Evolutionary conservation across 2,113 vertebrate genomes (phyloP).

Genomic region (Rhinolophus sinicus): DNA sequence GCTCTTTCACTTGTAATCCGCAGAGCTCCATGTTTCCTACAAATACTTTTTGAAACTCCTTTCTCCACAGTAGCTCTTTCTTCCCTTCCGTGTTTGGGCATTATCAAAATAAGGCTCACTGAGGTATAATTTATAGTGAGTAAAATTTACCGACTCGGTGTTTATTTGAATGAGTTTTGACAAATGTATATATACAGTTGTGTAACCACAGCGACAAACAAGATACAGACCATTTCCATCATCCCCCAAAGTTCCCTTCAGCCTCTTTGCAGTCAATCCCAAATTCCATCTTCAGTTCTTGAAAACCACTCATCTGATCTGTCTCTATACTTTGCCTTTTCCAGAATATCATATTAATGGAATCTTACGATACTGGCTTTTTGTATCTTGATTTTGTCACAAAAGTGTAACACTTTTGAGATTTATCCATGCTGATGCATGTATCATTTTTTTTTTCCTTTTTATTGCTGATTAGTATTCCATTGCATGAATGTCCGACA

Average conservation of each 20-base stretch:
- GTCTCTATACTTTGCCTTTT: not conserved
- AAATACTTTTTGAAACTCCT: not conserved
- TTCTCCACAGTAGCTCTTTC: not conserved
- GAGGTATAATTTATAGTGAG: not conserved
- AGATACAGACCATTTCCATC: not conserved
- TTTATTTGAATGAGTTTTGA: not conserved
- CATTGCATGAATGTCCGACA: not conserved
- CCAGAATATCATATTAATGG: not conserved
- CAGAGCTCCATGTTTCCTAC: not conserved
- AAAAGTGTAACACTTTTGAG: not conserved
- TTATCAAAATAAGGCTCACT: not conserved
- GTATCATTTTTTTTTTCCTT: not conserved
- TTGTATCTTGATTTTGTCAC: not conserved
- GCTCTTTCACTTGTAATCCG: not conserved
- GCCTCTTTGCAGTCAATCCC: not conserved
- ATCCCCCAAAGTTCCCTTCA: not conserved
- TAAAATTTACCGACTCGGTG: not conserved
- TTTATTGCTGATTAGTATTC: not conserved
- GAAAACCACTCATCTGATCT: not conserved
- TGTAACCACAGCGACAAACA: not conserved
- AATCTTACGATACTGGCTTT: not conserved
- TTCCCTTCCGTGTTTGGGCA: not conserved
- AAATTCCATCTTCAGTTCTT: not conserved
- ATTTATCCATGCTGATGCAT: not conserved
- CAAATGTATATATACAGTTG: not conserved